Evolutionary conservation across 2,888 invertebrate species (phyloP), one percentile per base, ranked within the genome.

Genomic region (Bembecia ichneumoniformis): DNA sequence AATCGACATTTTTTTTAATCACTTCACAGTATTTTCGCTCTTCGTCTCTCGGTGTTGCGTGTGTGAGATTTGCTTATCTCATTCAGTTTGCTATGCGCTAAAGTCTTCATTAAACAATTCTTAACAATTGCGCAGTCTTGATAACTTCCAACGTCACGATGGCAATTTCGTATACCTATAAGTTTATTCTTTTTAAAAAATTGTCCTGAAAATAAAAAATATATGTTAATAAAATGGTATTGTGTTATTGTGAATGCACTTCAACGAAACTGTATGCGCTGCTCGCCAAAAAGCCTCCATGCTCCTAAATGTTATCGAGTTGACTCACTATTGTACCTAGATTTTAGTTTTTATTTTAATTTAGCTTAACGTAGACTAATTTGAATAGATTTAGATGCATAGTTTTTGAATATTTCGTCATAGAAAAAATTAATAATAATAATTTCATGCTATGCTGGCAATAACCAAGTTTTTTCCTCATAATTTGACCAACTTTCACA

Each of bases 191-290:
- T 40, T 36, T 40, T 13, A 1, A 3, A 3, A 40, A 40, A 40
- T 4, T 40, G 28, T 7, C 3, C 28, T 28, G 28, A 9, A 40
- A 40, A 13, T 40, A 13, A 40, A 40, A 13, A 40, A 13, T 7
- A 13, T 3, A 13, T 13, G n/a, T 28, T 28, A 7, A 14, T 14
- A 40, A 40, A 40, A 13, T 3, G 40, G 4, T 40, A 44, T 15
- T 15, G 11, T 44, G 15, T 15, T 53, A 61, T 71, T 74, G 77
- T 82, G 76, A 80, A 73, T 82, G 80, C 78, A 78, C 75, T 64
- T 65, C 67, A 58, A 63, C 47, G 50, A 60, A 74, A 64, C 59
- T 58, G 54, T 59, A 68, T 67, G 61, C 67, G 67, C 68, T 68
- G 71, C 66, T 75, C 74, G 76, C 73, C 68, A 69, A 55, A 60